Conservation (phyloP, 2,888 invertebrate genomes). For the Synanthedon myopaeformis region DNA sequence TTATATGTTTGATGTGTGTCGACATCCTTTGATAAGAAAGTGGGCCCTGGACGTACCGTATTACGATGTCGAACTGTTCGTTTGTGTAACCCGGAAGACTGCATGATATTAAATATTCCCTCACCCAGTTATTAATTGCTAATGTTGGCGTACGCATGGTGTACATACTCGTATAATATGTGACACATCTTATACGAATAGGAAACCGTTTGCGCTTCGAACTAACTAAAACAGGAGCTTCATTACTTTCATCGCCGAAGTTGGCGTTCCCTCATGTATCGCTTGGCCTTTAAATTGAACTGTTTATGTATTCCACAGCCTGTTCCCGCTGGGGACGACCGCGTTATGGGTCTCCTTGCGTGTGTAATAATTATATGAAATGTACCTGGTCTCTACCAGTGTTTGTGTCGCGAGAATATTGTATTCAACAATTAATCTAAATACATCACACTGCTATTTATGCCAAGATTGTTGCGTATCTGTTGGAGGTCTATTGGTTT, state of each 20-base stretch:
- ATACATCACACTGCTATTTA: not conserved
- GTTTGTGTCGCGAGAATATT: conserved; percentile 2
- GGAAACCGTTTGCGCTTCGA: conserved; percentile 20
- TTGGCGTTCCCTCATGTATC: conserved; percentile 27
- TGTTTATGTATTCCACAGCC: conserved; percentile 35
- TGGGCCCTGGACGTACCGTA: too few relatives aligned
- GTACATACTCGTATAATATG: too few relatives aligned
- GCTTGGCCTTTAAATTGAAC: conserved; percentile 35
- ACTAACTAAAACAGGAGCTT: conserved; percentile 26
- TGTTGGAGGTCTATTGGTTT: too few relatives aligned
- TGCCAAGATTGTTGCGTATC: too few relatives aligned
- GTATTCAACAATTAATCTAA: not conserved
- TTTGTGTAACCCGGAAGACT: too few relatives aligned
- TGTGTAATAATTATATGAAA: conserved; percentile 13
- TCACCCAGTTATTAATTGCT: too few relatives aligned
- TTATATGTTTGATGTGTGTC: too few relatives aligned
- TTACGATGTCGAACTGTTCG: too few relatives aligned
- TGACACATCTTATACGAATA: too few relatives aligned
- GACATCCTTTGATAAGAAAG: too few relatives aligned
- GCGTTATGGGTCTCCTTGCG: conserved; percentile 5
- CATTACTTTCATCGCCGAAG: conserved; percentile 32
- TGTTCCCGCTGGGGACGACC: conserved; percentile 13
- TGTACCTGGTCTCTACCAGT: not conserved
- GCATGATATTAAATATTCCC: too few relatives aligned
- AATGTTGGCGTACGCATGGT: too few relatives aligned